Base-by-base conservation (phyloP, 2,113 vertebrate genomes). In the Trogon surrucura region DNA sequence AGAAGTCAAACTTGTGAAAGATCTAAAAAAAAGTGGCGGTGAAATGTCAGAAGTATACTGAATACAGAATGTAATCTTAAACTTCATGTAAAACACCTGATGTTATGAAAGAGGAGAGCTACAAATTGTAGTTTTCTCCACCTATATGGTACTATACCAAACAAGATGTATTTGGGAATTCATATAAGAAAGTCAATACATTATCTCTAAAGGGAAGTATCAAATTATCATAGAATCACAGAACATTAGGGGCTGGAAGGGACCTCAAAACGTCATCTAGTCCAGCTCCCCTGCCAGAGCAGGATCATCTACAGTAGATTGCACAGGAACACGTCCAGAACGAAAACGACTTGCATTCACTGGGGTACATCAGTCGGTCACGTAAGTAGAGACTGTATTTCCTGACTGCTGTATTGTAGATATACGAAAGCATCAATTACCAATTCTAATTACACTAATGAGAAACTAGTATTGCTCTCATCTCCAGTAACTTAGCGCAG, bases 391-490 rank as follows among this genome's bases (percentile, higher is more conserved):
- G 79, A 94, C 90, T 86, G 85, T 79, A 75, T 95, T 95, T 94
- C 95, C 85, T 94, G 89, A 85, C 56, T 90, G 71, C 66, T 95
- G 80, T 94, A 89, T 61, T 91, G 83, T 88, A 85, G 72, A 45
- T 85, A 95, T 41, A 93, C 26, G 27, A 77, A 91, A 57, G 44
- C 97, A 98, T 98, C 97, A 95, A 69, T 98, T 98, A 97, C 95
- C 64, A 84, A 86, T 95, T 96, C 97, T 97, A 98, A 98, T 97
- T 97, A 97, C 91, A 96, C 91, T 97, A 98, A 97, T 96, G 90
- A 80, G 19, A 85, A 86, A 82, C 70, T 53, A 81, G 79, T 83
- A 96, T 91, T 85, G 38, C n/a, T 91, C 71, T 96, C 66, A 56
- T 91, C 66, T 85, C 71, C 34, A 72, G 44, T 87, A 62, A 87